Evolutionary conservation across 2,888 invertebrate genomes (phyloP).

Genomic region (Atherix ibis): DNA sequence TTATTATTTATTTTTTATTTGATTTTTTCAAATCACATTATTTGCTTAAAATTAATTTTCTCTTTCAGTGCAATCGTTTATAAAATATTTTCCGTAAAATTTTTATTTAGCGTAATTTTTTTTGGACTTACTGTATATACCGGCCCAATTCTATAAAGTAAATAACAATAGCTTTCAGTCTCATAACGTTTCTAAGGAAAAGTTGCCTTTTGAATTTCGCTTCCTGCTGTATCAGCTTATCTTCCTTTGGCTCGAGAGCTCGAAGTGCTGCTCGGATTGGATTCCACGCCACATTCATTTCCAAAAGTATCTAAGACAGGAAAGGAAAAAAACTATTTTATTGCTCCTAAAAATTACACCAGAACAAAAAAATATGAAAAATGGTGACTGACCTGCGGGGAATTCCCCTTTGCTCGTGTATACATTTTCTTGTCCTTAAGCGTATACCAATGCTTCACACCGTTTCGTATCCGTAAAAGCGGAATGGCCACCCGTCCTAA

Average conservation of each 20-base stretch:
- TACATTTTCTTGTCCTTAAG: conserved; percentile 90
- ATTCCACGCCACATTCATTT: conserved; percentile 87
- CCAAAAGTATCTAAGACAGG: conserved; percentile 52
- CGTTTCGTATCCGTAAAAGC: conserved; percentile 67
- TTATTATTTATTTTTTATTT: too few species aligned
- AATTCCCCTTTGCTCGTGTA: conserved; percentile 78
- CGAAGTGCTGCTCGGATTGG: conserved; percentile 78
- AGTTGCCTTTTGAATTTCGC: conserved; percentile 89
- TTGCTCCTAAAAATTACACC: neutral
- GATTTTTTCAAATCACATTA: too few species aligned
- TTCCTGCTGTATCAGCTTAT: conserved; percentile 88
- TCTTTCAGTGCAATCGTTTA: too few species aligned
- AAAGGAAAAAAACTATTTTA: neutral
- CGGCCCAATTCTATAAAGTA: conserved; percentile 79
- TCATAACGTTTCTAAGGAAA: conserved; percentile 83
- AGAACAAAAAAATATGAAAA: too few species aligned
- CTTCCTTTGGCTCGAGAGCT: conserved; percentile 87
- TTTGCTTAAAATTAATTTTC: too few species aligned
- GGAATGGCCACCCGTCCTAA: conserved; percentile 86
- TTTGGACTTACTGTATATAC: conserved; percentile 64
- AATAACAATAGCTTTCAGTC: conserved; percentile 78
- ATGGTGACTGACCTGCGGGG: conserved; percentile 51
- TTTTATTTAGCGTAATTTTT: too few species aligned
- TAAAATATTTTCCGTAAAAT: too few species aligned
- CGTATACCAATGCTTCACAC: conserved; percentile 90